Evolutionary conservation across 1,140 invertebrate genomes (phyloP).

Genomic region (Alviniconcha marisindica): DNA sequence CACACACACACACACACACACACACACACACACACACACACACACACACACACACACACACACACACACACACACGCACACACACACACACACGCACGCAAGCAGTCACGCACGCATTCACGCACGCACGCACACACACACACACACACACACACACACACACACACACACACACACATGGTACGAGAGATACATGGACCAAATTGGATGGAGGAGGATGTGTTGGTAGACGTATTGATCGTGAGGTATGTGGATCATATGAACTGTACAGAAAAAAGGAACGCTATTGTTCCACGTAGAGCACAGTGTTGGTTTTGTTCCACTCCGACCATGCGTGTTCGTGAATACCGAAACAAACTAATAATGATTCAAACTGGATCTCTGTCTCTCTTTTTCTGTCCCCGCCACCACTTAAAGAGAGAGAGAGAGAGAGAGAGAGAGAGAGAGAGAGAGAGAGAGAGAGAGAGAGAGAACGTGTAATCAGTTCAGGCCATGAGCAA

Average conservation of each 20-base stretch:
- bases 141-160: not conserved
- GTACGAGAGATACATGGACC: too few species aligned
- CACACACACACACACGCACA: not conserved
- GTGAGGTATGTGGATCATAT: not conserved
- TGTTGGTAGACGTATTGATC: too few species aligned
- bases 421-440: too few species aligned
- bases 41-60: not conserved
- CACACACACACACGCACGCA: not conserved
- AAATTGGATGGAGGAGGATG: too few species aligned
- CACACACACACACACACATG: not conserved
- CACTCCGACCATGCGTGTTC: not conserved
- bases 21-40: constrained; percentile 33
- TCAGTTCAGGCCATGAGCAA: too few species aligned
- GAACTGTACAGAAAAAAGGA: not conserved
- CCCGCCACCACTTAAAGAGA: too few species aligned
- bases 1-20: constrained; percentile 20
- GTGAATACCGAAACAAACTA: too few species aligned
- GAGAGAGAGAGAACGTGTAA: too few species aligned
- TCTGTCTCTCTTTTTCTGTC: too few species aligned
- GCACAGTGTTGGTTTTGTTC: too few species aligned
- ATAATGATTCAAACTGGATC: too few species aligned
- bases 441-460: too few species aligned
- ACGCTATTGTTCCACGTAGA: not conserved
- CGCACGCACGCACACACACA: not conserved
- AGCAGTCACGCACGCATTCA: not conserved